Evolutionary conservation across 2,113 vertebrate species (phyloP), one percentile per base, ranked within the genome.

Genomic region (Sceloporus undulatus): DNA sequence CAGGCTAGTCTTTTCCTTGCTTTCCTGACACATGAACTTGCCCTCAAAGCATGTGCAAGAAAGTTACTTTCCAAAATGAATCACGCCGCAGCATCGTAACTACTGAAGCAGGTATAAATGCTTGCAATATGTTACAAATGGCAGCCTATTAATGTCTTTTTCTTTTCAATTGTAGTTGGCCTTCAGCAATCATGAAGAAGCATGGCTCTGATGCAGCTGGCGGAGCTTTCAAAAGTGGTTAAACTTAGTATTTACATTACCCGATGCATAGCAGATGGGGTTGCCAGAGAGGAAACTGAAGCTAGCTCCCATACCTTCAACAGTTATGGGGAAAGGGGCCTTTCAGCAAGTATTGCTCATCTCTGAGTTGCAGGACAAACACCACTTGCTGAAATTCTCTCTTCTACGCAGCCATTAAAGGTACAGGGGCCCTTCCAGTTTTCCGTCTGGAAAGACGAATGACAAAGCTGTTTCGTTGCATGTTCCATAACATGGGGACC

Each of bases 161-260:
- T 34, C 34, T 34, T 42, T 88, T 48, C 85, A 79, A 68, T 83
- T 85, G 52, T 48, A 23, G n/a, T 48, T 85, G 80, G 68, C 90
- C 86, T 91, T 85, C 76, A 91, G 1, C 48, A 87, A 1, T 0
- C 2, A 79, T 82, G 90, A 84, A 25, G 75, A 88, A 83, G 85
- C 40, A 65, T 13, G n/a, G 29, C 16, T 74, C 11, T 4, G 42
- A 56, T 40, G n/a, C 9, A 59, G n/a, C 2, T 40, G 21, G 65
- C 73, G 59, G n/a, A 66, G 6, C 7, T 68, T 68, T 80, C 13
- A 21, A 18, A 62, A 62, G 21, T 54, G 9, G 48, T 59, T 71
- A 54, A 10, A 62, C 38, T 54, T 54, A 52, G 48, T 68, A 79
- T 9, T 84, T 70, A 73, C 27, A 78, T 65, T 79, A 14, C 11